A percentile compares a stretch with the other conserved stretches of the same genome.
Conservation (phyloP, 2,888 invertebrate genomes). For the Antitype chi region DNA sequence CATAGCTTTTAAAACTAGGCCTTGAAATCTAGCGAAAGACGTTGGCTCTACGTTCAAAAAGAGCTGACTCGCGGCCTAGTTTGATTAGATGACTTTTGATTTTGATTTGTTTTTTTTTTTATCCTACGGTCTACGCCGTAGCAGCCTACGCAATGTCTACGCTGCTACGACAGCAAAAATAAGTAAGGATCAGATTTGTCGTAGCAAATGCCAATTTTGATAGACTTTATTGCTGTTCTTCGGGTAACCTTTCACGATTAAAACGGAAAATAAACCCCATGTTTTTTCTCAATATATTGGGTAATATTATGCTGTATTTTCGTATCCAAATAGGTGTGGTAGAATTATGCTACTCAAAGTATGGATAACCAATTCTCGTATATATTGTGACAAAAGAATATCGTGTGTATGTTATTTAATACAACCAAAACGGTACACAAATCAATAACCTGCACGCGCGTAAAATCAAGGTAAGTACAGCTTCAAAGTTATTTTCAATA, state of each 20-base stretch:
- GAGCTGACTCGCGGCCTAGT: too few relatives aligned
- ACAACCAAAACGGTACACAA: constrained; percentile 21
- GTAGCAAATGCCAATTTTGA: neutral
- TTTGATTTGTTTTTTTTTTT: too few relatives aligned
- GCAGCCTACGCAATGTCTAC: constrained; percentile 25
- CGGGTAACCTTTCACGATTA: neutral
- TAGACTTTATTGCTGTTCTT: neutral
- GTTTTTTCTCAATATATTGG: neutral
- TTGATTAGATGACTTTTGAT: too few relatives aligned
- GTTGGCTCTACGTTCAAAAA: too few relatives aligned
- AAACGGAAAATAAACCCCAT: neutral
- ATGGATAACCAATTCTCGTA: neutral
- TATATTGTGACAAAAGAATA: neutral
- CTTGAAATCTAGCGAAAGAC: neutral
- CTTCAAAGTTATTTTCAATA: constrained; percentile 57
- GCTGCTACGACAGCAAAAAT: neutral
- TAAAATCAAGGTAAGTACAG: constrained; percentile 57
- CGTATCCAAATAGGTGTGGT: neutral
- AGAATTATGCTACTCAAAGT: neutral
- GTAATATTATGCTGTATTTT: neutral
- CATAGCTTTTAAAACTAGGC: neutral
- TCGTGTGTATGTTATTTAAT: constrained; percentile 12
- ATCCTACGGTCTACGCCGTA: neutral
- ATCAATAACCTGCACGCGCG: constrained; percentile 56
- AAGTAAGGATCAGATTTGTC: neutral